These are phyloP conservation scores for Scotopteryx bipunctaria DNA, from an alignment of 2,888 invertebrate genomes.

Conservation along the genomic window DNA sequence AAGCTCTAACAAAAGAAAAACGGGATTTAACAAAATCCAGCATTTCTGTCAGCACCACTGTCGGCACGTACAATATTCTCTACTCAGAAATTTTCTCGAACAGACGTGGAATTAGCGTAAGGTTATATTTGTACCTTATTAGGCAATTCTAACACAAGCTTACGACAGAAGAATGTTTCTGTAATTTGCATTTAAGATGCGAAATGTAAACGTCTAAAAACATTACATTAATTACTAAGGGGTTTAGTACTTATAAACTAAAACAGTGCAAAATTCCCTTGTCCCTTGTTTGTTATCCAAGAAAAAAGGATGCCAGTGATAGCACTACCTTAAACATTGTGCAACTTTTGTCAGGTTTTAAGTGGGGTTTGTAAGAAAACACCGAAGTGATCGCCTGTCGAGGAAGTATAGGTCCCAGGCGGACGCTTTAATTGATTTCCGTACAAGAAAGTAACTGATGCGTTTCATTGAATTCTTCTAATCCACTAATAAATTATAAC, in stretches of 20 bases:
- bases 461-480: conserved; percentile 17
- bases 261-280: too few relatives aligned
- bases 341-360: too few relatives aligned
- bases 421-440: not conserved
- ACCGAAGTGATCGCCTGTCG: not conserved
- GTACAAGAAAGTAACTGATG: not conserved
- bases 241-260: too few relatives aligned
- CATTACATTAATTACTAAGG: conserved; percentile 1
- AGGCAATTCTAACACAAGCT: conserved; percentile 10
- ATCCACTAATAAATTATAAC: too few relatives aligned
- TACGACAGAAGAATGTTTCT: conserved; percentile 6
- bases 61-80: conserved; percentile 35
- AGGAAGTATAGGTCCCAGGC: not conserved
- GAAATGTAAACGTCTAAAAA: conserved; percentile 13
- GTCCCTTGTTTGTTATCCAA: too few relatives aligned
- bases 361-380: not conserved
- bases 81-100: conserved; percentile 23
- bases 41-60: conserved; percentile 28
- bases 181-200: conserved; percentile 7
- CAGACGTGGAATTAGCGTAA: conserved; percentile 15
- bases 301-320: too few relatives aligned
- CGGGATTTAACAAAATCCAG: conserved; percentile 30
- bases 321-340: too few relatives aligned
- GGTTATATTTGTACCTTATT: conserved; percentile 13
- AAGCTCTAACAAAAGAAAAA: conserved; percentile 34